These are phyloP conservation scores for Diachasmimorpha longicaudata DNA, from an alignment of 1,140 invertebrate genomes.

Conservation along the genomic window DNA sequence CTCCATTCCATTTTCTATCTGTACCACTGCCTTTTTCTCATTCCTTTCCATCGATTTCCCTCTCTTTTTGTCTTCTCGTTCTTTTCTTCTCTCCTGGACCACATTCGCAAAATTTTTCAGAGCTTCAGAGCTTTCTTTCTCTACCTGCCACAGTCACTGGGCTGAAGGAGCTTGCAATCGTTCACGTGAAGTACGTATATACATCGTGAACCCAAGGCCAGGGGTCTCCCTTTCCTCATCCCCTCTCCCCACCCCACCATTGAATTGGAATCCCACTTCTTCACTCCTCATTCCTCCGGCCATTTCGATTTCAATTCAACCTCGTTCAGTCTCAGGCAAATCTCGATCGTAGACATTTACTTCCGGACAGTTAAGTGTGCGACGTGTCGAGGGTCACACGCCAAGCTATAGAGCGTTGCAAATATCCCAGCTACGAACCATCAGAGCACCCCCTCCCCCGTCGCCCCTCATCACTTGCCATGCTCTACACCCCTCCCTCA, in stretches of 20 bases:
- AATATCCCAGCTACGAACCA: constrained; percentile 16
- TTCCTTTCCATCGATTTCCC: neutral
- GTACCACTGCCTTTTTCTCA: neutral
- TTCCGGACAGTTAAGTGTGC: constrained; percentile 33
- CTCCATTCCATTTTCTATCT: neutral
- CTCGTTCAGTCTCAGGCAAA: constrained; percentile 13
- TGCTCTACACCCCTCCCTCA: neutral
- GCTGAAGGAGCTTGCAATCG: neutral
- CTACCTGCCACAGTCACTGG: neutral
- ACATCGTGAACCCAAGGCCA: neutral
- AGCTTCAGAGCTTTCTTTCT: neutral
- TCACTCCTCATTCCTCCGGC: neutral
- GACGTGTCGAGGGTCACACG: constrained; percentile 27
- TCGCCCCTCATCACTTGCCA: constrained; percentile 14
- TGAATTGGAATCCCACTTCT: constrained; percentile 10
- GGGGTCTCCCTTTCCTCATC: neutral
- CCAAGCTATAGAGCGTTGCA: neutral
- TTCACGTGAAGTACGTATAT: neutral
- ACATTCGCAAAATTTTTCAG: constrained; percentile 3
- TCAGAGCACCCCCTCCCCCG: neutral
- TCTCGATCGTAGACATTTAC: constrained; percentile 31
- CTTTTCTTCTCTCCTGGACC: neutral
- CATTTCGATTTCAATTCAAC: constrained; percentile 17
- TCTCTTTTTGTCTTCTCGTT: neutral
- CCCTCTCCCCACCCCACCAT: neutral